Conservation (phyloP, 2,113 vertebrate species). For the Nymphicus hollandicus region DNA sequence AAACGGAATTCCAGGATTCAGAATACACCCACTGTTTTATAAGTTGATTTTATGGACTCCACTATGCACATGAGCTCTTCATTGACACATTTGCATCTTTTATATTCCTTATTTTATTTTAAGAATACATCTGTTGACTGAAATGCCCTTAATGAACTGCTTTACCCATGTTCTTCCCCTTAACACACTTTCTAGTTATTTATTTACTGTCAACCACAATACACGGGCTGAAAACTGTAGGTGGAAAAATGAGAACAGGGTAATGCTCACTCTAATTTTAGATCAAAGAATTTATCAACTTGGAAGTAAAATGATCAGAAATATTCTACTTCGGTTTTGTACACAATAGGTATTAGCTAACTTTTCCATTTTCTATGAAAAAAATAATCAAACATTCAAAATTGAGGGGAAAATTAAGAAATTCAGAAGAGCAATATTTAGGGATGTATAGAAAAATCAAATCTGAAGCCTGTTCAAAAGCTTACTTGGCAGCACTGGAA, state of each 20-base stretch:
- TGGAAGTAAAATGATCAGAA: slow-evolving; percentile 29
- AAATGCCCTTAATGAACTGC: neutral
- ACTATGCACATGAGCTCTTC: neutral
- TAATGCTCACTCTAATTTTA: neutral
- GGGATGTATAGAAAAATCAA: neutral
- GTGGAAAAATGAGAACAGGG: neutral
- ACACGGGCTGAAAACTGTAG: neutral
- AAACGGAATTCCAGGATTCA: neutral
- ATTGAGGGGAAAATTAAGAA: neutral
- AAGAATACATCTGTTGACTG: neutral
- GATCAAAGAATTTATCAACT: slow-evolving; percentile 28
- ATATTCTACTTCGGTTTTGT: neutral
- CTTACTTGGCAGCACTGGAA: neutral
- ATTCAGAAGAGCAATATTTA: neutral
- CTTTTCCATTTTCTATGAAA: neutral
- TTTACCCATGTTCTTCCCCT: slow-evolving; percentile 5
- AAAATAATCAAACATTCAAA: neutral
- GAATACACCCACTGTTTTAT: neutral
- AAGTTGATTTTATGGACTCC: neutral
- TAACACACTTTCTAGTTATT: slow-evolving; percentile 6
- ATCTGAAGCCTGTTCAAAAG: neutral
- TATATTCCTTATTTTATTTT: neutral
- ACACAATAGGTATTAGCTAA: neutral
- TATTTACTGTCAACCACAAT: slow-evolving; percentile 20
- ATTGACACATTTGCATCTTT: neutral